phyloP scores from a whole-genome alignment of 2,888 invertebrate species.

The Isoperla grammatica region DNA sequence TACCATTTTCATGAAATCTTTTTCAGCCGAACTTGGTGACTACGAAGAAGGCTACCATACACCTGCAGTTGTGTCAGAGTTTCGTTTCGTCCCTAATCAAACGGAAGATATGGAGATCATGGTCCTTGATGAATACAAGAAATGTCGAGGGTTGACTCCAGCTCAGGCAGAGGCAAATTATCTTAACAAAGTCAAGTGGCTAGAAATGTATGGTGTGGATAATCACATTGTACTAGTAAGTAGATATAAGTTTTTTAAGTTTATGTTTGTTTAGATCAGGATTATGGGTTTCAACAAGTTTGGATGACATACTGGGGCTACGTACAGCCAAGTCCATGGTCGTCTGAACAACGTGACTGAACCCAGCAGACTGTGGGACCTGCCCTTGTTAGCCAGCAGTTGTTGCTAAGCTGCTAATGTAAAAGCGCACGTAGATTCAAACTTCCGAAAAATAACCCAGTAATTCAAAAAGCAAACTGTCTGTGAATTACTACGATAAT shows the following conservation, averaged over 20 bases:
- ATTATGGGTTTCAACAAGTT: too few relatives aligned
- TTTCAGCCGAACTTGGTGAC: conserved; percentile 91
- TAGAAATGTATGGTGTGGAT: conserved; percentile 99
- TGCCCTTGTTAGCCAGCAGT: too few relatives aligned
- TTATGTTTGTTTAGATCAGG: too few relatives aligned
- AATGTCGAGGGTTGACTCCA: conserved; percentile 78
- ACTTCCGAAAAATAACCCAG: too few relatives aligned
- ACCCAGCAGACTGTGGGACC: too few relatives aligned
- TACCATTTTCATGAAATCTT: conserved; percentile 1
- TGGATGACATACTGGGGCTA: not conserved
- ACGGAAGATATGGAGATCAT: conserved; percentile 94
- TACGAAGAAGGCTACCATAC: conserved; percentile 88
- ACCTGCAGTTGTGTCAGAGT: conserved; percentile 96
- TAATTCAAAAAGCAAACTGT: too few relatives aligned
- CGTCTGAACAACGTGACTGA: too few relatives aligned
- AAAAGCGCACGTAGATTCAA: too few relatives aligned
- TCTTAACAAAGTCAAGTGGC: conserved; percentile 93
- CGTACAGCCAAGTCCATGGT: too few relatives aligned
- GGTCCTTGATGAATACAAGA: conserved; percentile 87
- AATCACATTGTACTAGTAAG: conserved; percentile 89
- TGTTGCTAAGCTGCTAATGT: too few relatives aligned
- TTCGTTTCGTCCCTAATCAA: conserved; percentile 94
- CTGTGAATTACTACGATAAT: too few relatives aligned
- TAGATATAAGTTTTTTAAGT: too few relatives aligned
- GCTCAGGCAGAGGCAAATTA: conserved; percentile 94